Conservation (phyloP, 2,797 vertebrate genomes). For the Prunella strophiata region DNA sequence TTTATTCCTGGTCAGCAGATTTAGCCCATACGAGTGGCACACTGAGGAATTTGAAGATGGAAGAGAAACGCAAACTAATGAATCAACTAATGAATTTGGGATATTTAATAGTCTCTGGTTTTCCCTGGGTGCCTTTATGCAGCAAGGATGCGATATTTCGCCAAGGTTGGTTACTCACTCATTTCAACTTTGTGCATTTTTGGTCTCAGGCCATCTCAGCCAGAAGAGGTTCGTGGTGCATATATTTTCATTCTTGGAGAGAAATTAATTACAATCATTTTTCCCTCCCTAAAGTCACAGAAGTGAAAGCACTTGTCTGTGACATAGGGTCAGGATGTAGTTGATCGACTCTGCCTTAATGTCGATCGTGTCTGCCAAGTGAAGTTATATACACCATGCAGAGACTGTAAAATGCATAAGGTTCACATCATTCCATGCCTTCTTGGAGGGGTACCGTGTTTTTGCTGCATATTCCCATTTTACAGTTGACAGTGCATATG, state of each 20-base stretch:
- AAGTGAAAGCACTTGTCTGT: constrained; percentile 20
- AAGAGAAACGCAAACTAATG: constrained; percentile 97
- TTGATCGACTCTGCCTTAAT: constrained; percentile 44
- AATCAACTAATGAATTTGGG: constrained; percentile 99
- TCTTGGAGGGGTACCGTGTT: constrained; percentile 95
- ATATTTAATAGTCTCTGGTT: constrained; percentile 99
- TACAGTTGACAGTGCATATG: constrained; percentile 74
- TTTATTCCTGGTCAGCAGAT: constrained; percentile 99
- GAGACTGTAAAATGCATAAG: constrained; percentile 84
- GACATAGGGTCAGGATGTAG: constrained; percentile 51
- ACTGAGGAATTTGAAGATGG: constrained; percentile 99
- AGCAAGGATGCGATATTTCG: constrained; percentile 99
- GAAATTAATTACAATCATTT: constrained; percentile 5
- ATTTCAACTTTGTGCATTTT: constrained; percentile 85
- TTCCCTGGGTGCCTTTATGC: constrained; percentile 99
- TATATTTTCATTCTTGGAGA: constrained; percentile 77
- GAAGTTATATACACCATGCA: constrained; percentile 80
- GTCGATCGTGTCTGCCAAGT: constrained; percentile 67
- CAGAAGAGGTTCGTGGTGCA: constrained; percentile 78
- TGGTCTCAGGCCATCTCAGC: too few relatives aligned
- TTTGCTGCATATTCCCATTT: constrained; percentile 90
- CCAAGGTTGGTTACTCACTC: constrained; percentile 91
- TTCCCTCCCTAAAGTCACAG: constrained; percentile 15
- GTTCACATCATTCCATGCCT: constrained; percentile 81
- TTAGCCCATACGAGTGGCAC: constrained; percentile 99